Evolutionary conservation across 2,113 vertebrate genomes (phyloP).

Genomic region (Ascaphus truei): DNA sequence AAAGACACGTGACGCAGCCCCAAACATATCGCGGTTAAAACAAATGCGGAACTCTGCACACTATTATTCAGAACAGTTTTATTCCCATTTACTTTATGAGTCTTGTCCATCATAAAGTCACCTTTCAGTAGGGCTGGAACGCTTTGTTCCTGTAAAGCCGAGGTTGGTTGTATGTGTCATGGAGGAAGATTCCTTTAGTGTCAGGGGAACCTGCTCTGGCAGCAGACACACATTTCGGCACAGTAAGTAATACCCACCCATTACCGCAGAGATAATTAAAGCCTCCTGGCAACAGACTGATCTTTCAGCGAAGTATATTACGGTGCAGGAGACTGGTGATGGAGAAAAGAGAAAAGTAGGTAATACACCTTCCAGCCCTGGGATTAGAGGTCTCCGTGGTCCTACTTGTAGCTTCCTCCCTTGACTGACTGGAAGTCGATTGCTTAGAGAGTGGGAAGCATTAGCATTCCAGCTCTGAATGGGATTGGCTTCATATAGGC

Average conservation of each 20-base stretch:
- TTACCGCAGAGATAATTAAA: conserved; percentile 11
- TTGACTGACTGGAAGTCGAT: not conserved
- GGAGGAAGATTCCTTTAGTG: conserved; percentile 6
- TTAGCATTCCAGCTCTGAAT: not conserved
- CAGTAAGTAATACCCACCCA: not conserved
- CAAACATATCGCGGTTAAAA: too few species aligned
- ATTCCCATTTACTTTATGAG: not conserved
- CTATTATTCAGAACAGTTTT: not conserved
- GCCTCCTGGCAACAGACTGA: not conserved
- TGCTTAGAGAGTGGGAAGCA: not conserved
- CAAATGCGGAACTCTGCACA: too few species aligned
- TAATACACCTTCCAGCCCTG: not conserved
- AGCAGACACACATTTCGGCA: not conserved
- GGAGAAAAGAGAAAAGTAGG: not conserved
- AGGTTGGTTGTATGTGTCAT: conserved; percentile 8
- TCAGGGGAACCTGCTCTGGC: conserved; percentile 8
- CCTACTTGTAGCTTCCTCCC: not conserved
- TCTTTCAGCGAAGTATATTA: not conserved
- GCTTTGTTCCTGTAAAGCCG: not conserved
- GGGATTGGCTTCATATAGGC: conserved; percentile 12
- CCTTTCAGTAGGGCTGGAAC: not conserved
- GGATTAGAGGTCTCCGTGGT: not conserved
- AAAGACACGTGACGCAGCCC: too few species aligned
- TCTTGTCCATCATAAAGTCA: conserved; percentile 3
- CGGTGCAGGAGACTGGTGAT: not conserved